These are phyloP conservation scores for Paralichthys olivaceus DNA, from an alignment of 2,113 vertebrate genomes.

Conservation along the genomic window DNA sequence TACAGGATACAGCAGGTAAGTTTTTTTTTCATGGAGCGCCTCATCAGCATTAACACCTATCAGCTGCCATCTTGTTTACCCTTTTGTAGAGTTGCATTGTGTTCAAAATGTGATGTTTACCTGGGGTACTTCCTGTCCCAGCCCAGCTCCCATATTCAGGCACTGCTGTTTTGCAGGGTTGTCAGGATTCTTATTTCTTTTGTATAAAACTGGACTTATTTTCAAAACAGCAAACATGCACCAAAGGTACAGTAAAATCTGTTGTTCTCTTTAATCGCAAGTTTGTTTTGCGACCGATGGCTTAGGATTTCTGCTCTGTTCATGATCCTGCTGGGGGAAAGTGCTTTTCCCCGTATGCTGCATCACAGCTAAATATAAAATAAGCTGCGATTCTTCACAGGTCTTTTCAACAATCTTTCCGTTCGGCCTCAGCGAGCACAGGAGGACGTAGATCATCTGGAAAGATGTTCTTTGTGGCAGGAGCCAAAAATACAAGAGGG, in stretches of 20 bases:
- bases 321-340: background rate
- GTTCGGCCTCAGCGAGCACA: slow-evolving; percentile 77
- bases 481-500: slow-evolving; percentile 84
- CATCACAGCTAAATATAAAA: slow-evolving; percentile 24
- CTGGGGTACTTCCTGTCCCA: slow-evolving; percentile 27
- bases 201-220: slow-evolving; percentile 17
- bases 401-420: slow-evolving; percentile 82
- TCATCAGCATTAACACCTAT: slow-evolving; percentile 63
- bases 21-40: slow-evolving; percentile 18
- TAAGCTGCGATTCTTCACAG: slow-evolving; percentile 73
- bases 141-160: slow-evolving; percentile 10
- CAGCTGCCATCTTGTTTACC: slow-evolving; percentile 66
- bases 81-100: slow-evolving; percentile 61
- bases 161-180: slow-evolving; percentile 3
- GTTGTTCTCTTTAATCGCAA: background rate
- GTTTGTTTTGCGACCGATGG: background rate
- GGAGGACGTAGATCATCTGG: slow-evolving; percentile 76
- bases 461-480: slow-evolving; percentile 96
- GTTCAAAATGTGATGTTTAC: slow-evolving; percentile 68
- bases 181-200: background rate
- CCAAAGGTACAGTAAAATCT: slow-evolving; percentile 76
- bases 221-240: slow-evolving; percentile 44
- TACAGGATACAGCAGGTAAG: slow-evolving; percentile 57
- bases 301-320: background rate
- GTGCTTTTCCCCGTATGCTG: background rate